Evolutionary conservation across 2,888 invertebrate species (phyloP), one percentile per base, ranked within the genome.

Genomic region (Barypeithes pellucidus): DNA sequence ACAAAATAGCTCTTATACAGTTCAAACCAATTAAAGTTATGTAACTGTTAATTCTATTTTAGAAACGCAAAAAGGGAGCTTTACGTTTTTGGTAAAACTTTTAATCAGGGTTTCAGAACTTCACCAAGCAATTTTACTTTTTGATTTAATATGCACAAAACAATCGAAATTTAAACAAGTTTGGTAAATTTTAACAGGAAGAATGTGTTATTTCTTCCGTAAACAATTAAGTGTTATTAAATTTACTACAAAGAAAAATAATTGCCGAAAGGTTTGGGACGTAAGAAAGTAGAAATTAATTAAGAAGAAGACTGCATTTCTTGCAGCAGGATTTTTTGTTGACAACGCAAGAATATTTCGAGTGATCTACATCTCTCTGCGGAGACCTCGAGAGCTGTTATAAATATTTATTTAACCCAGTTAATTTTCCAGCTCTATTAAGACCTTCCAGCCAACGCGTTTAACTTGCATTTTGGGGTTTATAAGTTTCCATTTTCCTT

Each of bases 71-170:
- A 71, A 71, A 57, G 69, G 52, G 54, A 63, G 54, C 52, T 69
- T 39, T 39, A 16, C 14, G 43, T 43, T 43, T 68, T 62, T 18
- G 20, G 50, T 20, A 36, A 69, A 71, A 71, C 70, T 71, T 71
- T 71, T 71, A 65, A 71, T 65, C 70, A 59, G 65, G 22, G 39
- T 20, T 33, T 33, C 11, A 57, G 45, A 71, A 57, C 59, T 50
- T 36, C 22, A 36, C 47, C 36, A 22, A 62, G 45, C 39, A 65
- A 62, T 71, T 71, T 71, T 65, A 50, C 65, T 65, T 70, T 70
- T 65, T n/a, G 70, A 65, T 71, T 70, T 70, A 71, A 71, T 71
- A 63, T 71, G 54, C 50, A 63, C 63, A 63, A 70, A 43, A 59
- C 65, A 71, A 71, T 71, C 47, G 24, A 52, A 65, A 59, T 71